phyloP scores from a whole-genome alignment of 2,797 vertebrate genomes.

The Gymnoscopelus braueri region DNA sequence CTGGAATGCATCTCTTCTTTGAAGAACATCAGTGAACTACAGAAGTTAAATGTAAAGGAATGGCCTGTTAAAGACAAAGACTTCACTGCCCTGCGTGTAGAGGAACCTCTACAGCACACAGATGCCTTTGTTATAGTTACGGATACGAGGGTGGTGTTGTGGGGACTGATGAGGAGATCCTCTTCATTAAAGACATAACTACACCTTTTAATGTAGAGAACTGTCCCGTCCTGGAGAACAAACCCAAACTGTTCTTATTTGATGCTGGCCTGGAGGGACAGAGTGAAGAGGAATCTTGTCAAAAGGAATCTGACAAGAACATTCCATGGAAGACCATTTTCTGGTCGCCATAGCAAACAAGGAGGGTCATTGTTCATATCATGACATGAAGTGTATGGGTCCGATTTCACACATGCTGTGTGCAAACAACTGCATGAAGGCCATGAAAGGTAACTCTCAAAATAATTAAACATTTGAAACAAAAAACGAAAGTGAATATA shows the following conservation, averaged over 20 bases:
- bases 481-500: too few species aligned
- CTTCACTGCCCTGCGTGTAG: constrained; percentile 26
- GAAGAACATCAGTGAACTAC: constrained; percentile 1
- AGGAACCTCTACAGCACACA: constrained; percentile 51
- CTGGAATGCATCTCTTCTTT: constrained; percentile 39
- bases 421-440: constrained; percentile 79
- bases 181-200: constrained; percentile 78
- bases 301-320: constrained; percentile 47
- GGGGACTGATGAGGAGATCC: constrained; percentile 75
- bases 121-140: constrained; percentile 76
- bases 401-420: constrained; percentile 89
- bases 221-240: constrained; percentile 77
- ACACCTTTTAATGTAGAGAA: constrained; percentile 75
- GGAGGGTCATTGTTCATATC: constrained; percentile 70
- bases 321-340: constrained; percentile 86
- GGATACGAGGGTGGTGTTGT: constrained; percentile 74
- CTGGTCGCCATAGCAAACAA: constrained; percentile 86
- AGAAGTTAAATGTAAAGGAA: constrained; percentile 42
- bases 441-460: constrained; percentile 80
- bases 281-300: too few species aligned
- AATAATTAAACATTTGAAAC: background rate
- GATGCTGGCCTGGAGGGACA: constrained; percentile 86
- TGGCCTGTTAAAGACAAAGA: constrained; percentile 18
- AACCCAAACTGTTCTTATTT: constrained; percentile 93
- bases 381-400: constrained; percentile 64